phyloP scores from a whole-genome alignment of 2,113 vertebrate species.

The Perca fluviatilis region DNA sequence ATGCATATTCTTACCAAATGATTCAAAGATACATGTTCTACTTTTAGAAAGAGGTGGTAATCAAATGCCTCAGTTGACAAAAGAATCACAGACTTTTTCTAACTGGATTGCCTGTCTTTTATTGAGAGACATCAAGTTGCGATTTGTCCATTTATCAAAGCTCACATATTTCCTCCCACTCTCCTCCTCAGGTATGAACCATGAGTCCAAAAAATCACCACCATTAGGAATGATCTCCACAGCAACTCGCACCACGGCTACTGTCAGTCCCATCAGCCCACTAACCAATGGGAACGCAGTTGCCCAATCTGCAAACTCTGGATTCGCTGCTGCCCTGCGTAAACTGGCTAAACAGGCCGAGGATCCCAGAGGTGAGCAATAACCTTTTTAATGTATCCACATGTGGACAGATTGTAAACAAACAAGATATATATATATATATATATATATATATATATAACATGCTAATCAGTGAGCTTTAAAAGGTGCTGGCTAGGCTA shows the following conservation, averaged over 20 bases:
- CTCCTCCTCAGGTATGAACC: conserved; percentile 93
- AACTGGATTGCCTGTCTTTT: not conserved
- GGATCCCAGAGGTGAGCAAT: conserved; percentile 94
- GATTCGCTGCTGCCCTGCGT: conserved; percentile 97
- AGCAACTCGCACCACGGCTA: conserved; percentile 95
- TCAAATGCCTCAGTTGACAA: not conserved
- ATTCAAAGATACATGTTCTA: not conserved
- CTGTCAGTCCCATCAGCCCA: conserved; percentile 95
- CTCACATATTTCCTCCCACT: conserved; percentile 9
- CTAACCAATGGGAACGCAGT: conserved; percentile 94
- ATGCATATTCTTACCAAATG: not conserved
- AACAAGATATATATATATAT: too few relatives aligned
- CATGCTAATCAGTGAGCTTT: not conserved
- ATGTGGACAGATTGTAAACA: not conserved
- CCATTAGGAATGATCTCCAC: conserved; percentile 98
- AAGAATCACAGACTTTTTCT: not conserved
- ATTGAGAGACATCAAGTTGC: not conserved
- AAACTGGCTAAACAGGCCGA: conserved; percentile 98
- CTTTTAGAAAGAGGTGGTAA: not conserved
- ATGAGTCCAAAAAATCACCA: conserved; percentile 96
- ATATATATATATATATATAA: too few relatives aligned
- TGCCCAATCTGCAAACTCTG: conserved; percentile 92
- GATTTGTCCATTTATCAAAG: conserved; percentile 8
- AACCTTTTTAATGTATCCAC: not conserved
- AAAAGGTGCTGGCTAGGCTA: not conserved